Base-by-base conservation (phyloP, 2,113 vertebrate genomes). In the Tiliqua scincoides region DNA sequence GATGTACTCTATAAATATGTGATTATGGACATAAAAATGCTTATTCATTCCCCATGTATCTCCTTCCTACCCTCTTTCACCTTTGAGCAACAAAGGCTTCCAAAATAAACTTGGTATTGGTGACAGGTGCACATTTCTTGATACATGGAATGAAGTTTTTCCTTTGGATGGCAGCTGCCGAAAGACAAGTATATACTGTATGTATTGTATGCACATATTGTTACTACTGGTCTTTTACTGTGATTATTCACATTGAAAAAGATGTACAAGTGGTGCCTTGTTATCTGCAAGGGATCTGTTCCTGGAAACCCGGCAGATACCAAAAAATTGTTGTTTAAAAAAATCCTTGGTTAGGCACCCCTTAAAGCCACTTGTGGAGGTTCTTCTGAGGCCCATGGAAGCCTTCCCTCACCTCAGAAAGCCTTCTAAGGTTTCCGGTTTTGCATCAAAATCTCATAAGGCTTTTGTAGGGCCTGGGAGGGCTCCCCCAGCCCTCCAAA, bases 21-120 rank as follows among this genome's bases (percentile, higher is more conserved):
- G n/a, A 2, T 85, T 2, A 86, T 78, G 57, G 27, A 54, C 20
- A 32, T 75, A 61, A 9, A 2, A n/a, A 40, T 0, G 0, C 84
- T 37, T 68, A 63, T 32, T 10, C 9, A 70, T 30, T 48, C 4
- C 0, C 52, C 68, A 18, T 74, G 5, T 74, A 78, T 65, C 1
- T 17, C n/a, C 18, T 23, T 85, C 30, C 17, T 57, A 54, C 67
- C 32, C 30, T 17, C 9, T 1, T 27, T n/a, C 48, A 67, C 73
- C 18, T 20, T 67, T 77, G 70, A 63, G 18, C 48, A 74, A 63
- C 43, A 18, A 48, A 63, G 40, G 37, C n/a, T 67, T 67, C 73
- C 73, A 85, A 1, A 17, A 17, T 32, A 63, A 74, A 6, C 35
- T 62, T 63, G 37, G 21, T 83, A 84, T 27, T n/a, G 76, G 35